Evolutionary conservation across 2,888 invertebrate genomes (phyloP), one percentile per base, ranked within the genome.

Genomic region (Apantesis nais): DNA sequence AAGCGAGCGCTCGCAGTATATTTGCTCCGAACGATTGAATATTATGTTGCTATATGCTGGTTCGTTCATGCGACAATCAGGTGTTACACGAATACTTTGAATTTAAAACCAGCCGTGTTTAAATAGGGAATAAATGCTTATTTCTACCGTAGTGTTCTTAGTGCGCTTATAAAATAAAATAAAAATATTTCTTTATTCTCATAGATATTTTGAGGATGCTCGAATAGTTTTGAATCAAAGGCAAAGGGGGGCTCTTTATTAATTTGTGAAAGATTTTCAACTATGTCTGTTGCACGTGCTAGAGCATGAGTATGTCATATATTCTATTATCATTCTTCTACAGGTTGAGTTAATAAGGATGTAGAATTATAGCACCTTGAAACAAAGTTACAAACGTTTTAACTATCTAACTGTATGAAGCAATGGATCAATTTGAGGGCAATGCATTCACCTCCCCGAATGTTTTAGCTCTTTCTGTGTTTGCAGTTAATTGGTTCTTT

Each of bases 1-100:
- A 63, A 67, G 61, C 68, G 71, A 39, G 44, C 65, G 73, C 72
- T 62, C 71, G 68, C 65, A 74, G 76, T 77, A 71, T 77, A 74
- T 77, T 80, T 71, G 68, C 74, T 70, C 31, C 65, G 72, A 67
- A 68, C 37, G 62, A 62, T 31, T 68, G 62, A 48, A 68, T 68
- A 34, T 66, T 63, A 48, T 66, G 31, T 39, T 66, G 34, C 37
- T 37, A 9, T 52, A 7, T 48, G 52, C 16, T 37, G 16, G 52
- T 62, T 62, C 39, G 37, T 68, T 62, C 52, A 61, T 29, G 41
- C 19, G 62, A 62, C 34, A 52, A 19, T 68, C 37, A 62, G 25
- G 48, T 67, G 62, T 34, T 44, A 62, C 5, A 34, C 34, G 34
- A 34, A 34, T 34, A 34, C 48, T 52, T 52, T 62, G 9, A 62